Conservation (phyloP, 1,140 invertebrate genomes). For the Brachionus asplanchnoidis region DNA sequence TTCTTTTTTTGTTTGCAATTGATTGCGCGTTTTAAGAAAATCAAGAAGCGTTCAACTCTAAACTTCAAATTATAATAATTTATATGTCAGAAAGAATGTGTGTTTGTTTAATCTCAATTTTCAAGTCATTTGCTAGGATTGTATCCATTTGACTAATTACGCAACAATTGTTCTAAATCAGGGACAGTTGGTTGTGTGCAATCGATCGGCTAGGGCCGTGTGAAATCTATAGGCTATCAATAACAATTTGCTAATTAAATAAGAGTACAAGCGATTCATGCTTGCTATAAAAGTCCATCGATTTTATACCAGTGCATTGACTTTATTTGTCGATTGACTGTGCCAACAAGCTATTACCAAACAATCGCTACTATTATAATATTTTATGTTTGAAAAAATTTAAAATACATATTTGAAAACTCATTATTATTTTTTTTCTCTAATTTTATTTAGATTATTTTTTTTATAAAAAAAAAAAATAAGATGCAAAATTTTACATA, state of each 20-base stretch:
- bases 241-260: not conserved
- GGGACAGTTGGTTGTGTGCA: not conserved
- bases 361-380: not conserved
- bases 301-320: not conserved
- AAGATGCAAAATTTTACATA: slow-evolving; percentile 8
- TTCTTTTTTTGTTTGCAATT: not conserved
- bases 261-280: not conserved
- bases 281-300: not conserved
- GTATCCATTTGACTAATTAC: not conserved
- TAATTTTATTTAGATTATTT: not conserved
- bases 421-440: not conserved
- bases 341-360: not conserved
- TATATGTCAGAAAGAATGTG: not conserved
- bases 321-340: not conserved
- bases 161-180: not conserved
- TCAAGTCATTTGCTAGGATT: not conserved
- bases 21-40: not conserved
- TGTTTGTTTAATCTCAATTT: not conserved
- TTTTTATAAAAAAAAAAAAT: not conserved
- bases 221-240: not conserved
- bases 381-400: slow-evolving; percentile 4
- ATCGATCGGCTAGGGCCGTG: not conserved
- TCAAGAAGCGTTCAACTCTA: not conserved
- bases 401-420: not conserved
- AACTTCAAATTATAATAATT: not conserved